Base-by-base conservation (phyloP, 2,888 invertebrate genomes). In the Campoplex nolae region DNA sequence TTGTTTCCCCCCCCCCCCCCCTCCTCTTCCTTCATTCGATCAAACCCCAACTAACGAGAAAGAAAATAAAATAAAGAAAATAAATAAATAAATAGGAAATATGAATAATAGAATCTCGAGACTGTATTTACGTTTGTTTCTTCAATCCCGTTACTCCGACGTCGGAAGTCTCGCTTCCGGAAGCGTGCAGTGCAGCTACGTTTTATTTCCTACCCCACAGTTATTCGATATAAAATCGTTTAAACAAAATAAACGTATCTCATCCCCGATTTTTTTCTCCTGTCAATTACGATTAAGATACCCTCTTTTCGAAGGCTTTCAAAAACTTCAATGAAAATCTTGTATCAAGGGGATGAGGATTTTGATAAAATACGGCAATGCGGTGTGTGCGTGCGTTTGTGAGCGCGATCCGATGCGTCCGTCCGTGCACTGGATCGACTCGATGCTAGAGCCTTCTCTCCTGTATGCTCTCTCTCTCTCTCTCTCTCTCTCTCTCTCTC, bases 291-390 rank as follows among this genome's bases (percentile, higher is more conserved):
- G 11, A 45, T 70, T 16, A 3, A 3, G 38, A 4, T 38, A 4
- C 38, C 45, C 45, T 70, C 11, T 65, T 62, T 45, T 6, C 38
- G 38, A 1, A 3, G 38, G 3, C 38, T 45, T 3, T 23, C 23
- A 23, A 23, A 18, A 73, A 11, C 16, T n/a, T 32, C 9, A 71
- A 48, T 67, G 54, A 67, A 2, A 77, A 18, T 42, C 6, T 54
- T 0, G 18, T 13, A 54, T 42, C 16, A 42, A 38, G 23, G 77
- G 8, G 38, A n/a, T 35, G 28, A 62, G 51, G 75, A 74, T 11
- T 13, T 28, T 83, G 38, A 77, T 78, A 85, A 87, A 91, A 89
- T 91, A 92, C 93, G 89, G 92, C 93, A 93, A 92, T 93, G 92
- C 92, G 91, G 92, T 89, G 91, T 74, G 38, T 38, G 73, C 48